A percentile compares a stretch with the other conserved stretches of the same genome.
phyloP scores from a whole-genome alignment of 2,888 invertebrate species.

The Urechis unicinctus region DNA sequence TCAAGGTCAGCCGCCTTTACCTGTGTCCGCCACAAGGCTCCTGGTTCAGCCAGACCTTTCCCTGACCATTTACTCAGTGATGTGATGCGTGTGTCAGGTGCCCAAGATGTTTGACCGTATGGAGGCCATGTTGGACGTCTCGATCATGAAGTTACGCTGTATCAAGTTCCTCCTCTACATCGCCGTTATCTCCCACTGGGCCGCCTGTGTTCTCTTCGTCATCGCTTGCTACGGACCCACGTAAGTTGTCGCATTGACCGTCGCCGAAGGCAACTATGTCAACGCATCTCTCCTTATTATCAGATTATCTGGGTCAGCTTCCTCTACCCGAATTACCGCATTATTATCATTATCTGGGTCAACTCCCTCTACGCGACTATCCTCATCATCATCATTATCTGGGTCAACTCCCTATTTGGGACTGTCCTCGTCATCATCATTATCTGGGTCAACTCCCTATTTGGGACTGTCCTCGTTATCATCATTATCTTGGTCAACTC shows the following conservation, averaged over 20 bases:
- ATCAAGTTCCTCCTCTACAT: constrained; percentile 15
- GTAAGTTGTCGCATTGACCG: constrained; percentile 1
- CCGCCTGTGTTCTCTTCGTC: constrained; percentile 9
- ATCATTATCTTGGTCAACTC: too few relatives aligned
- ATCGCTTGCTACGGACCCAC: constrained; percentile 1
- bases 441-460: too few relatives aligned
- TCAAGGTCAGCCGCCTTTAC: constrained; percentile 6
- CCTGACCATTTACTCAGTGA: not conserved
- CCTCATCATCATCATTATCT: too few relatives aligned
- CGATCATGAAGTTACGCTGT: constrained; percentile 2
- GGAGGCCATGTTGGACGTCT: constrained; percentile 4
- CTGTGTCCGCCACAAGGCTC: not conserved
- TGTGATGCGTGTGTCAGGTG: not conserved
- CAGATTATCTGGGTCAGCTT: too few relatives aligned
- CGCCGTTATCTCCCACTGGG: constrained; percentile 9
- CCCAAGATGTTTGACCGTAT: not conserved
- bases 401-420: too few relatives aligned
- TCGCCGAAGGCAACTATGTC: too few relatives aligned
- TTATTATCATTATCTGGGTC: too few relatives aligned
- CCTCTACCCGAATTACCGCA: too few relatives aligned
- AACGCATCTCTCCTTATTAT: too few relatives aligned
- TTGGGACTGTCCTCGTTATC: too few relatives aligned
- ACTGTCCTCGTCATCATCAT: too few relatives aligned
- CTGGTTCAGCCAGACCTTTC: not conserved
- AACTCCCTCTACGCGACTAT: too few relatives aligned